Conservation (phyloP, 2,888 invertebrate species). For the Aporophyla nigra region DNA sequence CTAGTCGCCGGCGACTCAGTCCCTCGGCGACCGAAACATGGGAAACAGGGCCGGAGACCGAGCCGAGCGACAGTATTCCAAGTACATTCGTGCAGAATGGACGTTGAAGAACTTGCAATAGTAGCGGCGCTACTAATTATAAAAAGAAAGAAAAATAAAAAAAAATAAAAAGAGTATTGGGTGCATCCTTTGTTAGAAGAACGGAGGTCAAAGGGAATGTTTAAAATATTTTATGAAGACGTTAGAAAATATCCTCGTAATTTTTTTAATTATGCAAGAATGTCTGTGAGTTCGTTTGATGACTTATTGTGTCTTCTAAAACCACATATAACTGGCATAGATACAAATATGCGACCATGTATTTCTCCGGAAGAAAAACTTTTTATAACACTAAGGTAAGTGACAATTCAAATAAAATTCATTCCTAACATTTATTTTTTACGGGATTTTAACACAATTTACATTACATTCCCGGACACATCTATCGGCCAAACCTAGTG, state of each 20-base stretch:
- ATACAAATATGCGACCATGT: conserved; percentile 57
- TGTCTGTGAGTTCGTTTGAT: conserved; percentile 60
- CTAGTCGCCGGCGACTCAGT: too few species aligned
- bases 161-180: conserved; percentile 44
- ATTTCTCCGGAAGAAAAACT: conserved; percentile 58
- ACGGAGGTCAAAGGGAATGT: conserved; percentile 57
- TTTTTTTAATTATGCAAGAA: conserved; percentile 56
- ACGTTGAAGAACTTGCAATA: background rate
- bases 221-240: conserved; percentile 55
- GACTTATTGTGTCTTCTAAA: conserved; percentile 54
- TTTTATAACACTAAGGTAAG: conserved; percentile 59
- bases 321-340: conserved; percentile 19
- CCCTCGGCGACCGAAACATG: too few species aligned
- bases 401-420: conserved; percentile 30
- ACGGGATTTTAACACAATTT: conserved; percentile 20
- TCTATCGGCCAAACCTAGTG: conserved; percentile 28
- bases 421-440: conserved; percentile 26
- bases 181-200: conserved; percentile 59
- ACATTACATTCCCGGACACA: conserved; percentile 25
- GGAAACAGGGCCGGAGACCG: too few species aligned
- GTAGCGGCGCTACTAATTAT: background rate
- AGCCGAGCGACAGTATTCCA: background rate
- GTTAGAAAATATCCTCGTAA: conserved; percentile 54
- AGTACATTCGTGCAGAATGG: background rate
- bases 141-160: background rate